A percentile compares a stretch with the other conserved stretches of the same genome.
phyloP scores from a whole-genome alignment of 2,888 invertebrate genomes.

The Agrotis puta region DNA sequence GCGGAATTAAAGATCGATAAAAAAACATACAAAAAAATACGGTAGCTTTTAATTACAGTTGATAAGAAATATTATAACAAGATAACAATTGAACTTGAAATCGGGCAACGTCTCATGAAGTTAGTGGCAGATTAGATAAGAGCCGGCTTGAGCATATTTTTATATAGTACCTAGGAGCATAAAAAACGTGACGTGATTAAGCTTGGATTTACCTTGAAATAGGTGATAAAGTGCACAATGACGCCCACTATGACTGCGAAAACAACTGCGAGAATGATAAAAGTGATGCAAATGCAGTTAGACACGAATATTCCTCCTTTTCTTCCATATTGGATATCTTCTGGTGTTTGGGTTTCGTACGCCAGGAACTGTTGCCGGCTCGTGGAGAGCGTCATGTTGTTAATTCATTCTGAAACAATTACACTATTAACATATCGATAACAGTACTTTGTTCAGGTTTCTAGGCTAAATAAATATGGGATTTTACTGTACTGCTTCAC shows the following conservation, averaged over 20 bases:
- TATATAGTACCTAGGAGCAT: slow-evolving; percentile 28
- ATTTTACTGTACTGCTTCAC: slow-evolving; percentile 13
- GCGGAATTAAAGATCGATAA: slow-evolving; percentile 67
- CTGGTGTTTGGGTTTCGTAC: slow-evolving; percentile 88
- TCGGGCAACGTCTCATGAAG: slow-evolving; percentile 54
- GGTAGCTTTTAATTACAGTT: slow-evolving; percentile 56
- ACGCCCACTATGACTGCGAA: slow-evolving; percentile 83
- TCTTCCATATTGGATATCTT: slow-evolving; percentile 90
- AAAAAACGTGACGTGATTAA: slow-evolving; percentile 37
- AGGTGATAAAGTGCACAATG: slow-evolving; percentile 86
- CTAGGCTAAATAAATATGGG: slow-evolving; percentile 42
- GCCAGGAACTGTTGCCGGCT: slow-evolving; percentile 92
- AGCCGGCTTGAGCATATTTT: slow-evolving; percentile 17
- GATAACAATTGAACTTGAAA: slow-evolving; percentile 65
- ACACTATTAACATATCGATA: slow-evolving; percentile 24
- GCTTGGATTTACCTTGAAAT: slow-evolving; percentile 79
- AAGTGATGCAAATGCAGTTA: slow-evolving; percentile 90
- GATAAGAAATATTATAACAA: slow-evolving; percentile 62
- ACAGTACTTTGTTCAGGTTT: slow-evolving; percentile 11
- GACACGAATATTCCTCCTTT: slow-evolving; percentile 92
- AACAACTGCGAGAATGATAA: slow-evolving; percentile 80
- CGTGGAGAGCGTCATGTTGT: slow-evolving; percentile 85
- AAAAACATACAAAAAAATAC: slow-evolving; percentile 41
- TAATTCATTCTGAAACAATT: slow-evolving; percentile 78
- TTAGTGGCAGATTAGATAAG: slow-evolving; percentile 54